Evolutionary conservation across 1,140 invertebrate genomes (phyloP).

Genomic region (Carposina sasakii): DNA sequence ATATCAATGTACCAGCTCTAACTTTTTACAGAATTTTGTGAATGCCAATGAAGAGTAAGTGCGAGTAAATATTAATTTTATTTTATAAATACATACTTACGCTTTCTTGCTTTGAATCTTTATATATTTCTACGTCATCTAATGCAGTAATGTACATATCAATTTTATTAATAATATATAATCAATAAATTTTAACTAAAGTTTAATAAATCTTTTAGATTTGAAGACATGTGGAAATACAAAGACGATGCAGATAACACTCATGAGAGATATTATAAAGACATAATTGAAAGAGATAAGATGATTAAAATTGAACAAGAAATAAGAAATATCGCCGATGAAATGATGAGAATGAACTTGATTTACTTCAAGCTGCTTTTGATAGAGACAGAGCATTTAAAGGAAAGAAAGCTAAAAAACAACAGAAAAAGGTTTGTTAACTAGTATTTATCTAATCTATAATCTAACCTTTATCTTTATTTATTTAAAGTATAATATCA

Average conservation of each 20-base stretch:
- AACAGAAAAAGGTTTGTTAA: slow-evolving; percentile 82
- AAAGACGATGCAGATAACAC: slow-evolving; percentile 82
- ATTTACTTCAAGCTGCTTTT: slow-evolving; percentile 85
- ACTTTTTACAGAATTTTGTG: slow-evolving; percentile 74
- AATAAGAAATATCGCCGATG: slow-evolving; percentile 87
- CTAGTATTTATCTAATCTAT: no score
- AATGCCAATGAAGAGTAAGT: slow-evolving; percentile 75
- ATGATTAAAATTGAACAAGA: slow-evolving; percentile 87
- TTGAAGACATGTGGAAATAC: slow-evolving; percentile 85
- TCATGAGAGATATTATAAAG: slow-evolving; percentile 78
- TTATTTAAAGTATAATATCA: neutral
- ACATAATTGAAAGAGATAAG: slow-evolving; percentile 89
- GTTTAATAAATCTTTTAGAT: no score
- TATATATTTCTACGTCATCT: neutral
- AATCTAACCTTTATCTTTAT: no score
- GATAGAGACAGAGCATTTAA: slow-evolving; percentile 82
- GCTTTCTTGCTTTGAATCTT: neutral
- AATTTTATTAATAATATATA: neutral
- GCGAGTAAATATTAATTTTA: no score
- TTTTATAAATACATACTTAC: slow-evolving; percentile 2
- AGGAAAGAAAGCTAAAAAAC: slow-evolving; percentile 85
- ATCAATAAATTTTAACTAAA: no score
- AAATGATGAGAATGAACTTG: slow-evolving; percentile 88
- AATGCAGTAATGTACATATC: neutral
- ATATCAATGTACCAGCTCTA: slow-evolving; percentile 73